Conservation (phyloP, 2,113 vertebrate species). For the Stictonetta naevosa region DNA sequence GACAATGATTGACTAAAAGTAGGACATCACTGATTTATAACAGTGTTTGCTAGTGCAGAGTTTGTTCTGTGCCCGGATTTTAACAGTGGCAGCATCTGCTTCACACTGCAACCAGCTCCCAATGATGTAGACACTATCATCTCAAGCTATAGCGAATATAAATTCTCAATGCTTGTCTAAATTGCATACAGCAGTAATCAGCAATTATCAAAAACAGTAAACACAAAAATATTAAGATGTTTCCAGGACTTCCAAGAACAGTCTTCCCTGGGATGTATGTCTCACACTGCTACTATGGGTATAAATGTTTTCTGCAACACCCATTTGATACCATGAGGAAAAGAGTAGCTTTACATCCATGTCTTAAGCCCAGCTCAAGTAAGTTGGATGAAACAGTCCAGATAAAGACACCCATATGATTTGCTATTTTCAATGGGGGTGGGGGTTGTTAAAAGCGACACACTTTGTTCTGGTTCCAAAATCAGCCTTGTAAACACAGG, state of each 20-base stretch:
- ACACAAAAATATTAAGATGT: conserved; percentile 55
- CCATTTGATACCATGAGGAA: not conserved
- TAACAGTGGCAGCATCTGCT: not conserved
- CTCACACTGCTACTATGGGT: not conserved
- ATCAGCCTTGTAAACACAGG: not conserved
- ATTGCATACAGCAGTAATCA: conserved; percentile 39
- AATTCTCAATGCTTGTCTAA: conserved; percentile 36
- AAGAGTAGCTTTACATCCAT: not conserved
- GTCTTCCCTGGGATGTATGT: not conserved
- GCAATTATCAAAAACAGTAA: conserved; percentile 42
- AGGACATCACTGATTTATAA: not conserved
- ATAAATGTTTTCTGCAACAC: not conserved
- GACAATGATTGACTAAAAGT: not conserved
- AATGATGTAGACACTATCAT: not conserved
- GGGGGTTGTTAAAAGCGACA: not conserved
- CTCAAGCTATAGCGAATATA: conserved; percentile 14
- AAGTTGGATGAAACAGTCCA: not conserved
- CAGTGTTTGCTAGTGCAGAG: not conserved
- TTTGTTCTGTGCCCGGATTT: not conserved
- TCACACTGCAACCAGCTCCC: not conserved
- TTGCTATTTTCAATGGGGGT: not conserved
- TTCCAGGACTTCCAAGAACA: not conserved
- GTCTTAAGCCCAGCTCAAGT: not conserved
- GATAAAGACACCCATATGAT: not conserved
- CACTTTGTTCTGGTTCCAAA: not conserved